Evolutionary conservation across 2,797 vertebrate species (phyloP), one percentile per base, ranked within the genome.

Genomic region (Pempheris klunzingeri): DNA sequence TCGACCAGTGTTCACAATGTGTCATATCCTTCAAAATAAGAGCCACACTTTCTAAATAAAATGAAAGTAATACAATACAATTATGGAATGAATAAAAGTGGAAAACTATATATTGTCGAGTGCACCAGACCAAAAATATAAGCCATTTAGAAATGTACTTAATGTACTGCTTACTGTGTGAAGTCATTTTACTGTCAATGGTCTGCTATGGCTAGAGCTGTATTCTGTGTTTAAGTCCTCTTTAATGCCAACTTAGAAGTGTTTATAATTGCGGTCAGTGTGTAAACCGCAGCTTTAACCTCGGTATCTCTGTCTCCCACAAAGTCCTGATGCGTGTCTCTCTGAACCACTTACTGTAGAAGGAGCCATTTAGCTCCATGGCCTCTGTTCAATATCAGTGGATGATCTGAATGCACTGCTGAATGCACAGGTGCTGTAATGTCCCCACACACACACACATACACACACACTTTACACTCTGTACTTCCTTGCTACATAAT

Each of bases 351-450:
- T 86, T 61, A 76, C 36, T 72, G 61, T 4, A 78, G 59, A 71
- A 84, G 26, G 57, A 86, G 54, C 36, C 53, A 50, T 84, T 86
- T 71, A 75, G 64, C 68, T 61, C 24, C 38, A 17, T 41, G 76
- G 67, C 62, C 71, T 86, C 83, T 84, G 80, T 60, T 83, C 54
- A 84, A 15, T 78, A 82, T 89, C 83, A 86, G 12, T 62, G 24
- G 58, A 61, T 75, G 71, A 82, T 74, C 63, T 80, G 53, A 82
- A 88, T 68, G 77, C 53, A 75, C 74, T 61, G 20, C 53, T 57
- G 7, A 46, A 76, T 54, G 66, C 67, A 80, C 49, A 74, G n/a
- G n/a, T n/a, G n/a, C n/a, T n/a, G n/a, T n/a, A n/a, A n/a, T n/a
- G n/a, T n/a, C n/a, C 64, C 70, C 36, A 64, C 50, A 63, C 32